Conservation (phyloP, 1,140 invertebrate genomes). For the Lepidotrigona ventralis region DNA sequence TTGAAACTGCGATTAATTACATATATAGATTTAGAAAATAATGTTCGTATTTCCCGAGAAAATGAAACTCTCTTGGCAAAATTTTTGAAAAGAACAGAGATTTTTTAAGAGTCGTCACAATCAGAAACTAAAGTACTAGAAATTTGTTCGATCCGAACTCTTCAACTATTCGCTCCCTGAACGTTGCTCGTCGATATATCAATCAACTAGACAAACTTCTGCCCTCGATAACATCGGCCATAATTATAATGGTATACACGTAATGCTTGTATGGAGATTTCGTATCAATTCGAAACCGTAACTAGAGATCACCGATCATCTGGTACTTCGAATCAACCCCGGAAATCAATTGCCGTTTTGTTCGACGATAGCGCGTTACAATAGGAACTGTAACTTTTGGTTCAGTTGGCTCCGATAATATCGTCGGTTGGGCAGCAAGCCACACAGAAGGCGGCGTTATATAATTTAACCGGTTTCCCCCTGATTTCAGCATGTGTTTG, state of each 20-base stretch:
- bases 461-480: conserved; percentile 26
- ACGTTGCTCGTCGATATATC: not conserved
- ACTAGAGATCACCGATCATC: not conserved
- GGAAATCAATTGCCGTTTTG: not conserved
- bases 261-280: not conserved
- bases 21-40: no score
- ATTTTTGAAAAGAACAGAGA: not conserved
- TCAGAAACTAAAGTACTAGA: no score
- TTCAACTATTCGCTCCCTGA: not conserved
- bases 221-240: not conserved
- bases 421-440: not conserved
- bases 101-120: not conserved
- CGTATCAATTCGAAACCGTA: not conserved
- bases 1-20: no score
- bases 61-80: no score
- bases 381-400: conserved; percentile 24
- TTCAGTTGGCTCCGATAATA: conserved; percentile 17
- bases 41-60: no score
- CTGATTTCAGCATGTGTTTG: conserved; percentile 41
- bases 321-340: not conserved
- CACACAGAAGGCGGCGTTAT: not conserved
- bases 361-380: not conserved
- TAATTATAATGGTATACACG: not conserved
- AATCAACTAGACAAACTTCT: not conserved
- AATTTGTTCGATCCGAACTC: not conserved